Percentiles rank a stretch among this genome's conserved stretches.
phyloP scores from a whole-genome alignment of 2,113 vertebrate genomes.

The Odontophorus gujanensis region DNA sequence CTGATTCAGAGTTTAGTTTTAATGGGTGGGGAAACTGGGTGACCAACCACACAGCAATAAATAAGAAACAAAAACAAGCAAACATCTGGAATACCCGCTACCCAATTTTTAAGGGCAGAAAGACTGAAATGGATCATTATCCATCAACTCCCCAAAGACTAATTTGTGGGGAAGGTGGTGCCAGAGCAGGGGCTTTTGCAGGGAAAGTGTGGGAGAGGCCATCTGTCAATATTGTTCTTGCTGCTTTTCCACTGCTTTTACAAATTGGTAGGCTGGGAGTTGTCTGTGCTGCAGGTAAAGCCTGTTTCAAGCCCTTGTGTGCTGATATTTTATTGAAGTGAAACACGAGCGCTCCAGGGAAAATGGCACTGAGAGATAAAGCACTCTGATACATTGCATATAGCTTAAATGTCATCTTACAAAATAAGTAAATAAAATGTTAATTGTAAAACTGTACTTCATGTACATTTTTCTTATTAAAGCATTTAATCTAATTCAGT shows the following conservation, averaged over 20 bases:
- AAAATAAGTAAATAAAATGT: not conserved
- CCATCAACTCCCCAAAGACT: not conserved
- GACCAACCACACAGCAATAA: not conserved
- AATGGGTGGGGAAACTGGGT: not conserved
- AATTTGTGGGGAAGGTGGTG: conserved; percentile 31
- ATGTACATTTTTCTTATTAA: not conserved
- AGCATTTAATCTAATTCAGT: not conserved
- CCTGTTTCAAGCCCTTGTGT: conserved; percentile 52
- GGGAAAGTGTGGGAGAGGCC: conserved; percentile 38
- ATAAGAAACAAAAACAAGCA: not conserved
- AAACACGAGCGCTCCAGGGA: conserved; percentile 39
- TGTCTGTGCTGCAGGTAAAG: conserved; percentile 81
- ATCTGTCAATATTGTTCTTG: conserved; percentile 62
- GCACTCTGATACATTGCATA: not conserved
- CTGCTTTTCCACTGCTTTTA: conserved; percentile 63
- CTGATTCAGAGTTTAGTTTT: not conserved
- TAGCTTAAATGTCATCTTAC: conserved; percentile 53
- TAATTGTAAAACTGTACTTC: conserved; percentile 27
- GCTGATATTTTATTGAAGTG: conserved; percentile 61
- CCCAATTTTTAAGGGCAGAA: not conserved
- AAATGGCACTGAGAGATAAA: conserved; percentile 49
- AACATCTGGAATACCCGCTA: not conserved
- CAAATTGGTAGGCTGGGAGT: conserved; percentile 83
- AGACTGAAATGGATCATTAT: not conserved
- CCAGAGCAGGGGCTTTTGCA: conserved; percentile 38